Conservation (phyloP, 1,140 invertebrate species). For the Dysdera silvatica region DNA sequence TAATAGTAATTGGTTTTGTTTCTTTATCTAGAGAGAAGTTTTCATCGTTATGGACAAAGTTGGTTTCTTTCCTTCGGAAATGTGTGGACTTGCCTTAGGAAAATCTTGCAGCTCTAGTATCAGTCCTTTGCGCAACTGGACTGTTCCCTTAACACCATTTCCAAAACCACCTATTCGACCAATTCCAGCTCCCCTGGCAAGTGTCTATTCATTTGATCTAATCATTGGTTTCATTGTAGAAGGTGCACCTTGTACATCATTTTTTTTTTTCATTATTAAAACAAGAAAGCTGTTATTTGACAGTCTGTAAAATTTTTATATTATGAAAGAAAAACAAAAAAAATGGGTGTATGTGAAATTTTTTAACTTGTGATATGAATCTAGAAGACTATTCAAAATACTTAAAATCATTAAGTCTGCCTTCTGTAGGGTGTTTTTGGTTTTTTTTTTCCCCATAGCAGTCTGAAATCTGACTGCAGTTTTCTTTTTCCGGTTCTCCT, state of each 20-base stretch:
- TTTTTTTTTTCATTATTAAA: not conserved
- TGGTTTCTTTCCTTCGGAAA: slow-evolving; percentile 70
- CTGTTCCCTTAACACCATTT: slow-evolving; percentile 75
- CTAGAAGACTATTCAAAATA: no score
- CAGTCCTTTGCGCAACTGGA: slow-evolving; percentile 82
- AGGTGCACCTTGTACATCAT: not conserved
- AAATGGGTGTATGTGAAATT: no score
- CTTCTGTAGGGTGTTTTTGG: no score
- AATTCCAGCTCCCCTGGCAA: slow-evolving; percentile 10
- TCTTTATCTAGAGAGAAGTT: slow-evolving; percentile 60
- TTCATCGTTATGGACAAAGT: slow-evolving; percentile 69
- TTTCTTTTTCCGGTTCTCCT: no score
- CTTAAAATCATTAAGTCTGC: no score
- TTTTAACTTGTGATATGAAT: no score
- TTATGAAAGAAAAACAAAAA: no score
- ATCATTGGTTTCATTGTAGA: not conserved
- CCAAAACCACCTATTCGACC: slow-evolving; percentile 57
- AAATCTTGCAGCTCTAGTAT: slow-evolving; percentile 65
- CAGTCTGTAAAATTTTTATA: no score
- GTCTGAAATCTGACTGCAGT: no score
- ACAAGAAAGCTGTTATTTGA: not conserved
- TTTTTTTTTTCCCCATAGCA: no score
- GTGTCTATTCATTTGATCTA: not conserved
- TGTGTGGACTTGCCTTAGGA: slow-evolving; percentile 84
- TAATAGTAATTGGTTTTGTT: slow-evolving; percentile 17